phyloP scores from a whole-genome alignment of 2,888 invertebrate genomes.

The Synanthedon tipuliformis region DNA sequence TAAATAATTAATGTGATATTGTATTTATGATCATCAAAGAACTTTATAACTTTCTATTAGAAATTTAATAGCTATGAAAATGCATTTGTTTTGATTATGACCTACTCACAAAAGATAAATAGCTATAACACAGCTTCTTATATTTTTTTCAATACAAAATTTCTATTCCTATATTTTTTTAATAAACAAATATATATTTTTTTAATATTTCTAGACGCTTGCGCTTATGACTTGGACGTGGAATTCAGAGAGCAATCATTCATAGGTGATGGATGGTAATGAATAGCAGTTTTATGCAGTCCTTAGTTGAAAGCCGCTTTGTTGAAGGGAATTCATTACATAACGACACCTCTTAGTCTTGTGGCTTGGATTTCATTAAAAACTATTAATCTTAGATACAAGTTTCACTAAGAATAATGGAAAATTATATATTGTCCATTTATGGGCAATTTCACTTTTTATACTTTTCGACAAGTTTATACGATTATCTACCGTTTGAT shows the following conservation, averaged over 20 bases:
- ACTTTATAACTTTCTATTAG: too few species aligned
- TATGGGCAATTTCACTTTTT: too few species aligned
- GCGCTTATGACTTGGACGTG: constrained; percentile 13
- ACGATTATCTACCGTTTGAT: too few species aligned
- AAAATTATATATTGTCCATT: not conserved
- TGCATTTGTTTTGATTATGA: too few species aligned
- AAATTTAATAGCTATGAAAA: too few species aligned
- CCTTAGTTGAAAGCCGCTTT: constrained; percentile 4
- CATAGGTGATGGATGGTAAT: constrained; percentile 48
- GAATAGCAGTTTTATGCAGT: constrained; percentile 34
- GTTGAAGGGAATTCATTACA: constrained; percentile 19
- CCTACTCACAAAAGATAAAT: too few species aligned
- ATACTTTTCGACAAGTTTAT: too few species aligned
- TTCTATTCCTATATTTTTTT: too few species aligned
- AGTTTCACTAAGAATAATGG: not conserved
- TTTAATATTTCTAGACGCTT: not conserved
- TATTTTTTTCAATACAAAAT: too few species aligned
- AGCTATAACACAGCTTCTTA: too few species aligned
- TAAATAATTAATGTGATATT: too few species aligned
- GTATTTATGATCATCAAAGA: too few species aligned
- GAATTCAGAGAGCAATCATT: constrained; percentile 25
- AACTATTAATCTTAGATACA: not conserved
- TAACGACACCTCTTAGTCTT: constrained; percentile 11
- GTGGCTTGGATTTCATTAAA: not conserved
- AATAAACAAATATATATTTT: not conserved